Evolutionary conservation across 1,140 invertebrate species (phyloP).

Genomic region (Drepana arcuata): DNA sequence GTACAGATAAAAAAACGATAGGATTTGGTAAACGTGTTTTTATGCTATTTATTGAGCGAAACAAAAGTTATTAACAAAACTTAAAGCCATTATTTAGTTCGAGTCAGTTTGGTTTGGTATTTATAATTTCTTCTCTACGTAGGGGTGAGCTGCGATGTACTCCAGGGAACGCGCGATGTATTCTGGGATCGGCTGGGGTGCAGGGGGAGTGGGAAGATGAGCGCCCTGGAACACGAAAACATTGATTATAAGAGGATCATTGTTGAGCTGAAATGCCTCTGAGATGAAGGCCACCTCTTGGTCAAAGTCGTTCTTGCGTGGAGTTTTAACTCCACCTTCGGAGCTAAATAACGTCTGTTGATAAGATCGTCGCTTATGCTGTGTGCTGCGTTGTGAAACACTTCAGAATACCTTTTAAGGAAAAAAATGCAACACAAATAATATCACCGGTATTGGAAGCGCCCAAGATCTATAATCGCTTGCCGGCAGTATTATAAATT

Average conservation of each 20-base stretch:
- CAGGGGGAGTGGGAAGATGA: conserved; percentile 26
- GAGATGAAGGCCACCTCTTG: too few relatives aligned
- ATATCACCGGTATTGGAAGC: too few relatives aligned
- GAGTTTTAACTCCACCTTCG: too few relatives aligned
- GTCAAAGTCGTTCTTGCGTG: too few relatives aligned
- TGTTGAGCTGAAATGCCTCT: neutral
- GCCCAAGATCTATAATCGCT: too few relatives aligned
- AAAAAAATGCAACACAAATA: too few relatives aligned
- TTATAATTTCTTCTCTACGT: conserved; percentile 15
- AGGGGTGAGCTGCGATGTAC: conserved; percentile 24
- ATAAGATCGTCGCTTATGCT: too few relatives aligned
- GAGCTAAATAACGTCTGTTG: too few relatives aligned
- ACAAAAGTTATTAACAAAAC: conserved; percentile 10
- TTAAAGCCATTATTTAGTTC: conserved; percentile 7
- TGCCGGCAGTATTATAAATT: too few relatives aligned
- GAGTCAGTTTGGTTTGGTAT: neutral
- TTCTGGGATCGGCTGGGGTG: conserved; percentile 24
- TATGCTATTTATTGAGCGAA: conserved; percentile 13
- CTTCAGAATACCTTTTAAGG: too few relatives aligned
- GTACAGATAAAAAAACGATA: neutral
- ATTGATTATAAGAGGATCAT: neutral
- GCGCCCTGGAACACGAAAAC: conserved; percentile 21
- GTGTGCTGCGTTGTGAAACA: too few relatives aligned
- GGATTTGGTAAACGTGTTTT: conserved; percentile 4
- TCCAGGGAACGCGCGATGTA: conserved; percentile 22